A percentile compares a stretch with the other conserved stretches of the same genome.
Evolutionary conservation across 2,113 vertebrate genomes (phyloP).

Genomic region (Gyps fulvus): DNA sequence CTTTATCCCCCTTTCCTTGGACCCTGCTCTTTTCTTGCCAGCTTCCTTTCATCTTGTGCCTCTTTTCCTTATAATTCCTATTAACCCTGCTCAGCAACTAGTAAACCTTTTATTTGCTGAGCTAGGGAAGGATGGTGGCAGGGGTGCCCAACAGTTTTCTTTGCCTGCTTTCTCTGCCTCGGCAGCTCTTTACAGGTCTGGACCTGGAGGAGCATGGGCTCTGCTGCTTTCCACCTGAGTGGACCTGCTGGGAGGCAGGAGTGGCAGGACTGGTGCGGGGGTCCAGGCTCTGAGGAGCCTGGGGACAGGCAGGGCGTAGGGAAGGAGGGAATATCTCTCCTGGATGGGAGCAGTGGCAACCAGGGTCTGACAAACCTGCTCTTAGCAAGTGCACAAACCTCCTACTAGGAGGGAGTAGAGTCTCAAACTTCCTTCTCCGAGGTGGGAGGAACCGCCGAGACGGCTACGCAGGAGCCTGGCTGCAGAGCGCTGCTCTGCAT

Average conservation of each 20-base stretch:
- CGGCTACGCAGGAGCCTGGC: not conserved
- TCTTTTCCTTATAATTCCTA: not conserved
- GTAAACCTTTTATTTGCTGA: not conserved
- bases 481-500: not conserved
- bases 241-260: not conserved
- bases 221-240: not conserved
- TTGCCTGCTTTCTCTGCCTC: not conserved
- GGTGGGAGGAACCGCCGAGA: not conserved
- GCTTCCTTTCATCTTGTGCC: not conserved
- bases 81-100: not conserved
- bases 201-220: not conserved
- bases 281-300: not conserved
- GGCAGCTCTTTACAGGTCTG: not conserved
- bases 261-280: not conserved
- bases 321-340: not conserved
- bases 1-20: not conserved
- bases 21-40: not conserved
- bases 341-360: not conserved
- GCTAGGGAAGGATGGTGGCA: not conserved
- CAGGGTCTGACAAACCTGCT: not conserved
- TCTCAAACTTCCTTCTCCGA: accelerated
- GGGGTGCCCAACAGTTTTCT: not conserved
- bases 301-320: not conserved
- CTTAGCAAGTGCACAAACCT: not conserved
- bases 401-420: not conserved